Conservation (phyloP, 2,888 invertebrate species). For the Andrena minutula region DNA sequence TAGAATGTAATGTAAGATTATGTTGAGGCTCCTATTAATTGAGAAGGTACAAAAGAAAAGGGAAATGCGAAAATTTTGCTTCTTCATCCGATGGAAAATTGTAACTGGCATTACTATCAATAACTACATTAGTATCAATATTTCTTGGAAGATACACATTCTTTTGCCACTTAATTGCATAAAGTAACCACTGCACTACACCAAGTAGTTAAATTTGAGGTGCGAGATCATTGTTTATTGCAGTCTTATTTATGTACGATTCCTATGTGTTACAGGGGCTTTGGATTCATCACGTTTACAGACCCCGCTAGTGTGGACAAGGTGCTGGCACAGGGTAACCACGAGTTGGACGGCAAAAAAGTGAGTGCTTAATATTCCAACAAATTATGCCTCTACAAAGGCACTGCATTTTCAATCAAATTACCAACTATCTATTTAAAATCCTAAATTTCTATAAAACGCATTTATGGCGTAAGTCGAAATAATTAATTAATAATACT, state of each 20-base stretch:
- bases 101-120: background rate
- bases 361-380: constrained; percentile 87
- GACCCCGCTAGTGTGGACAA: constrained; percentile 99
- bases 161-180: background rate
- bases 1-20: too few relatives aligned
- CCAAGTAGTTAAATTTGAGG: background rate
- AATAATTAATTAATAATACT: too few relatives aligned
- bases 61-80: background rate
- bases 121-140: background rate
- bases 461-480: background rate
- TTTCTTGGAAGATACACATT: background rate
- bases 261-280: constrained; percentile 92
- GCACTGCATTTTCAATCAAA: constrained; percentile 8
- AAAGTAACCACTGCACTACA: background rate
- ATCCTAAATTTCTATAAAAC: constrained; percentile 1
- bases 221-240: background rate
- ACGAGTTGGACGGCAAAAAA: constrained; percentile 99
- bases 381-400: background rate
- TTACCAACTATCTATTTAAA: background rate
- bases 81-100: too few relatives aligned
- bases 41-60: background rate
- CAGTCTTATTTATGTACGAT: constrained; percentile 7
- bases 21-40: background rate
- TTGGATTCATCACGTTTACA: constrained; percentile 99
- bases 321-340: constrained; percentile 98